phyloP scores from a whole-genome alignment of 2,797 vertebrate genomes.

The Eurystomus glaucurus region DNA sequence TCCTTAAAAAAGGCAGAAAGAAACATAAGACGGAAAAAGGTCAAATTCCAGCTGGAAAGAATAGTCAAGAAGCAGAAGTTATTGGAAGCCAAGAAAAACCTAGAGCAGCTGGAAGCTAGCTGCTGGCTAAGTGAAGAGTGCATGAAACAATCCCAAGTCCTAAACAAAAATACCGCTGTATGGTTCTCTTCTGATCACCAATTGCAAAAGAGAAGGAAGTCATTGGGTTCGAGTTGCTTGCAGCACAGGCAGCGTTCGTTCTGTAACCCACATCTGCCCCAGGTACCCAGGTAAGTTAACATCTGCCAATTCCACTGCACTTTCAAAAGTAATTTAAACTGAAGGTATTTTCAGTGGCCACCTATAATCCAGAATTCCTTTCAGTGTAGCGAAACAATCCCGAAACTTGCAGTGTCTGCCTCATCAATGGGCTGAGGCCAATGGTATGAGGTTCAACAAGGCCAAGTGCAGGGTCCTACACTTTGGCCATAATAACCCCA shows the following conservation, averaged over 20 bases:
- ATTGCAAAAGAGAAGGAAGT: slow-evolving; percentile 13
- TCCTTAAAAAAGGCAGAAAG: slow-evolving; percentile 86
- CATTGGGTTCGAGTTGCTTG: slow-evolving; percentile 24
- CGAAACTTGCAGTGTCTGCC: not conserved
- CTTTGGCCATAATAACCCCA: no score
- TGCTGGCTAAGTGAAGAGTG: slow-evolving; percentile 78
- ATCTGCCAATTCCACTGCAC: not conserved
- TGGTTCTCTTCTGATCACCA: not conserved
- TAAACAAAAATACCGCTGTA: not conserved
- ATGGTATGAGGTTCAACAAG: no score
- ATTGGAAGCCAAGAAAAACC: slow-evolving; percentile 90
- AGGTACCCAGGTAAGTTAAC: slow-evolving; percentile 35
- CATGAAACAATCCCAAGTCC: not conserved
- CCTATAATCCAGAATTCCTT: not conserved
- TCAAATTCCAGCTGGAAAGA: slow-evolving; percentile 90
- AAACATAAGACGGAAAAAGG: slow-evolving; percentile 85
- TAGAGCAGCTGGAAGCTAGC: slow-evolving; percentile 87
- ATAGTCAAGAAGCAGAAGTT: slow-evolving; percentile 91
- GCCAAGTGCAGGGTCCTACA: no score
- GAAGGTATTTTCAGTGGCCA: not conserved
- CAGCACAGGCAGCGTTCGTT: not conserved
- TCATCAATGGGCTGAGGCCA: no score
- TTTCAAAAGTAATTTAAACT: not conserved
- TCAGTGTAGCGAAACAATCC: not conserved
- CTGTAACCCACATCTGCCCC: not conserved